Evolutionary conservation across 2,797 vertebrate species (phyloP), one percentile per base, ranked within the genome.

Genomic region (Ciconia nigra): DNA sequence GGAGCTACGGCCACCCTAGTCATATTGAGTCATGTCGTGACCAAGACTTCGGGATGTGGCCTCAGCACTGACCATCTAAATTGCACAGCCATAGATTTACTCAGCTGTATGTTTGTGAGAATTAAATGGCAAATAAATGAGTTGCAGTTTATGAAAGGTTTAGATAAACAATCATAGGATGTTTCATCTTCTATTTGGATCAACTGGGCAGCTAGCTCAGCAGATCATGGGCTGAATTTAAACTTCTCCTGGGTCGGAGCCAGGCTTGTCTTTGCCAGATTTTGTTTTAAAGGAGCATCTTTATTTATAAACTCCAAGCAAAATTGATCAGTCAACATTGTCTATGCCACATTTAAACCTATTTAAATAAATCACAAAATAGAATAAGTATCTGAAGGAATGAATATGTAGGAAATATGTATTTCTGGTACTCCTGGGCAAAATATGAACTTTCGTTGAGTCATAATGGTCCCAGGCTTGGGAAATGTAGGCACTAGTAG

Each of bases 201-300:
- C 72, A 91, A 42, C 22, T 54, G 80, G 69, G 71, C 61, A 89
- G 76, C 54, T 79, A 86, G 58, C 46, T 91, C 83, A 90, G 91
- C 90, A 95, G 66, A 90, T 74, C 77, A 63, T 17, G 58, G 62
- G 15, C 55, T 88, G 83, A 62, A 91, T 87, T 86, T 78, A 89
- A 90, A 93, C 4, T 85, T 74, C 55, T 87, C 28, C n/a, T 87
- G 54, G 15, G n/a, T 62, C 39, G 82, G 29, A 90, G 73, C 85
- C 47, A 59, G 47, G 7, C 24, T 76, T 62, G 11, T 82, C 80
- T 95, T 82, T 59, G 42, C 42, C 58, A 84, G 66, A 76, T 79
- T 79, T 92, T 90, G 35, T 88, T 94, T 74, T 37, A 52, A 91
- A 82, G 44, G 55, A 59, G 4, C 25, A 26, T 74, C 70, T 87